Conservation (phyloP, 2,888 invertebrate genomes). For the Lymantria monacha region DNA sequence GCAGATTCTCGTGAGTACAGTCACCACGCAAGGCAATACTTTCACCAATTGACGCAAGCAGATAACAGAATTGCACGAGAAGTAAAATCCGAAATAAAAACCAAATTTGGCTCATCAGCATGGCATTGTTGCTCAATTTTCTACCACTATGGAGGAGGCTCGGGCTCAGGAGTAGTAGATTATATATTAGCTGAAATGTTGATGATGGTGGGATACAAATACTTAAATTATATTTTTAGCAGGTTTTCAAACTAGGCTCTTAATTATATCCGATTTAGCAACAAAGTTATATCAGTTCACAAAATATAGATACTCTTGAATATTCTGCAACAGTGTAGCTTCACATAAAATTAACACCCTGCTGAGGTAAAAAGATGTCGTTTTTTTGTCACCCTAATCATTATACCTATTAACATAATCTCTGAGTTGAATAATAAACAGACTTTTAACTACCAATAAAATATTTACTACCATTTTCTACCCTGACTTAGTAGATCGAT, state of each 20-base stretch:
- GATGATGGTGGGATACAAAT: too few relatives aligned
- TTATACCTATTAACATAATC: slow-evolving; percentile 75
- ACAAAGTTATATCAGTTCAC: neutral
- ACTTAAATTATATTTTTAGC: neutral
- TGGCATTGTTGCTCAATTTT: too few relatives aligned
- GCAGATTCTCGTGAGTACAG: too few relatives aligned
- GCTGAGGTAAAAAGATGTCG: slow-evolving; percentile 44
- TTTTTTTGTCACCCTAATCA: slow-evolving; percentile 63
- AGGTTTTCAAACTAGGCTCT: neutral
- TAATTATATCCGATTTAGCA: neutral
- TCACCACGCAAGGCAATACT: too few relatives aligned
- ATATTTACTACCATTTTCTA: slow-evolving; percentile 71
- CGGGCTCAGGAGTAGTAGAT: too few relatives aligned
- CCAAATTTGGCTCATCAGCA: too few relatives aligned
- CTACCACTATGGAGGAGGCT: too few relatives aligned
- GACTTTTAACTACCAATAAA: slow-evolving; percentile 75
- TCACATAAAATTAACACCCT: slow-evolving; percentile 24
- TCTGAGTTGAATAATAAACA: slow-evolving; percentile 68
- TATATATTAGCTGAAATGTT: too few relatives aligned
- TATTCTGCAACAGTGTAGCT: slow-evolving; percentile 24
- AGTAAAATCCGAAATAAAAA: too few relatives aligned
- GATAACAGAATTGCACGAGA: too few relatives aligned
- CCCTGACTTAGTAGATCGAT: slow-evolving; percentile 62
- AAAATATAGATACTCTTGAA: neutral
- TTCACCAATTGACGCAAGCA: too few relatives aligned